Evolutionary conservation across 2,113 vertebrate genomes (phyloP).

Genomic region (Abramis brama): DNA sequence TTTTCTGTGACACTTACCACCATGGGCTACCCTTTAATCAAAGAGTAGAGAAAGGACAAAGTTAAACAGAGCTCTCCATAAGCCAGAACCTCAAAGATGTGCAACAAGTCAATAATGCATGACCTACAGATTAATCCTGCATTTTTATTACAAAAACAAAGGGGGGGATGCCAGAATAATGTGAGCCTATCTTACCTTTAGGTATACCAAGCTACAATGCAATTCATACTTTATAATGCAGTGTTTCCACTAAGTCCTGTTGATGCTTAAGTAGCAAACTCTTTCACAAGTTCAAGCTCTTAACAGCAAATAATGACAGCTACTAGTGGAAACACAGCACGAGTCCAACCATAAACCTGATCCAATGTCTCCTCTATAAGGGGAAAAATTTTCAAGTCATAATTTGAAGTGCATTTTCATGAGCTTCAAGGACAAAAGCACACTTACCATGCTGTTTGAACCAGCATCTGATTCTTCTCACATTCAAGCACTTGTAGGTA

Average conservation of each 20-base stretch:
- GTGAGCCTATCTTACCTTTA: constrained; percentile 46
- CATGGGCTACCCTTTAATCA: constrained; percentile 99
- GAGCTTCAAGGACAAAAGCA: background rate
- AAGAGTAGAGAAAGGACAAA: constrained; percentile 99
- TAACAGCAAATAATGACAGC: constrained; percentile 3
- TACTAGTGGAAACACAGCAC: constrained; percentile 46
- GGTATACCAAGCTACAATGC: constrained; percentile 35
- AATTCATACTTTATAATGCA: constrained; percentile 41
- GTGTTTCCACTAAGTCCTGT: constrained; percentile 43
- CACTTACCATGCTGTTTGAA: constrained; percentile 99
- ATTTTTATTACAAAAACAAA: constrained; percentile 12
- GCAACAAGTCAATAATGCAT: constrained; percentile 66
- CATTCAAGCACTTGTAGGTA: constrained; percentile 99
- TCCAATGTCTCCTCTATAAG: constrained; percentile 28
- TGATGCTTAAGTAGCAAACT: background rate
- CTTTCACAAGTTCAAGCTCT: constrained; percentile 11
- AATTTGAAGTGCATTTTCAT: background rate
- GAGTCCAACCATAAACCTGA: constrained; percentile 43
- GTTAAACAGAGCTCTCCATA: constrained; percentile 97
- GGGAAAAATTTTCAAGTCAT: constrained; percentile 24
- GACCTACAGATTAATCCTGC: constrained; percentile 43
- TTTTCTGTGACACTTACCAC: constrained; percentile 99
- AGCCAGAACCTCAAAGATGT: constrained; percentile 75
- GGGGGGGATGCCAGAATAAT: background rate
- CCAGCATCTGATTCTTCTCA: constrained; percentile 96